Base-by-base conservation (phyloP, 2,888 invertebrate genomes). In the Synergus itoensis region DNA sequence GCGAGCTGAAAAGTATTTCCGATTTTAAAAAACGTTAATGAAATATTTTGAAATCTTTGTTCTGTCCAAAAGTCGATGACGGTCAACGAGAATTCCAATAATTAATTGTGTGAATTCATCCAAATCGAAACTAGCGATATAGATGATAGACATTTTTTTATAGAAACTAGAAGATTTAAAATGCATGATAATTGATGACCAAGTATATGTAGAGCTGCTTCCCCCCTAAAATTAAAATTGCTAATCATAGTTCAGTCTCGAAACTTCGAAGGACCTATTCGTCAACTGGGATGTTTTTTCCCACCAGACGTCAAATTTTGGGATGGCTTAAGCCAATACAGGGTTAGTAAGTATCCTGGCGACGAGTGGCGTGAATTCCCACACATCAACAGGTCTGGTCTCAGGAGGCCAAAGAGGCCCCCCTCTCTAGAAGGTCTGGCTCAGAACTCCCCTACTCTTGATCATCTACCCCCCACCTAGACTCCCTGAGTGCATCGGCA, bases 361-460 rank as follows among this genome's bases (percentile, higher is more conserved):
- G 79, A 84, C 86, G 76, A 69, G 63, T 82, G 87, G 89, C 87
- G 89, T 90, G 88, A 91, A 92, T 92, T 92, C 91, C 91, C 91
- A 91, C 91, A 91, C 90, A 91, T 92, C 92, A 92, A 90, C 91
- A 91, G 90, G 91, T 92, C 91, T 88, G 88, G 88, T 73, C 73
- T 53, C 73, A 16, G 73, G 48, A 43, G 48, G 21, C 73, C 88
- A 86, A 90, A 89, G 89, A 84, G 83, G 82, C 85, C 82, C 83
- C 86, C 86, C 89, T 87, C 86, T 88, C 84, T 85, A 78, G 62
- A 85, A 84, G 83, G 84, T 85, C 62, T 28, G 62, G 18, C 18
- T 85, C 84, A 81, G 81, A 82, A 83, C 86, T 82, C 82, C 87
- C 87, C 86, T 87, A 85, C 87, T 87, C 87, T 78, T 64, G 77